Evolutionary conservation across 2,888 invertebrate species (phyloP).

Genomic region (Rhingia rostrata): DNA sequence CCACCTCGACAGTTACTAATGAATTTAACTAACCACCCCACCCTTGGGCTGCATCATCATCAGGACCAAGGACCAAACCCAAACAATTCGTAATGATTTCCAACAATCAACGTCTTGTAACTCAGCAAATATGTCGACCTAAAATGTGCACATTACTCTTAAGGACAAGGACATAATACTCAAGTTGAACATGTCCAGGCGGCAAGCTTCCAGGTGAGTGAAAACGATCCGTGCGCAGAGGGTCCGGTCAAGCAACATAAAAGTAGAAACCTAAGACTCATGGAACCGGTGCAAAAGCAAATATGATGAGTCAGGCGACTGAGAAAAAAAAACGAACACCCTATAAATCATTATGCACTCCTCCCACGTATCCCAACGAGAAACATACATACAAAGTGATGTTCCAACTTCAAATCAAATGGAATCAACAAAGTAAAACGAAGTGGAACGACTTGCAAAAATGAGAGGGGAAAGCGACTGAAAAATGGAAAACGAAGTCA

Average conservation of each 20-base stretch:
- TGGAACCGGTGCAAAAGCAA: constrained; percentile 27
- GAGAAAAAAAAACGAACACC: constrained; percentile 26
- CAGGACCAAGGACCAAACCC: constrained; percentile 25
- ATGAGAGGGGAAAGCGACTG: constrained; percentile 4
- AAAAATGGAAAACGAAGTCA: constrained; percentile 53
- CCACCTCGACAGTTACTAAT: constrained; percentile 24
- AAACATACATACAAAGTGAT: neutral
- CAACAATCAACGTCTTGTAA: constrained; percentile 64
- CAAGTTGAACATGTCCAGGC: constrained; percentile 56
- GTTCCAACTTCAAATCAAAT: constrained; percentile 38
- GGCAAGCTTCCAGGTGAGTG: constrained; percentile 55
- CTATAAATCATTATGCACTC: constrained; percentile 47
- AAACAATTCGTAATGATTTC: constrained; percentile 58
- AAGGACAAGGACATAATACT: constrained; percentile 54
- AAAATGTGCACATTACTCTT: constrained; percentile 53
- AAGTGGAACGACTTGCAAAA: neutral
- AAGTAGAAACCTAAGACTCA: constrained; percentile 9
- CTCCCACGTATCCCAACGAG: neutral
- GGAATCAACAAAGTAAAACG: constrained; percentile 27
- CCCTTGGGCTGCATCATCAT: constrained; percentile 5
- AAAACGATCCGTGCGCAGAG: constrained; percentile 34
- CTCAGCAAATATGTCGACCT: constrained; percentile 56
- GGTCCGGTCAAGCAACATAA: neutral
- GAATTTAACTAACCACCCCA: constrained; percentile 19
- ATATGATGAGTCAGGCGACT: constrained; percentile 60